These are phyloP conservation scores for Empis stercorea DNA, from an alignment of 2,888 invertebrate genomes.

Conservation along the genomic window DNA sequence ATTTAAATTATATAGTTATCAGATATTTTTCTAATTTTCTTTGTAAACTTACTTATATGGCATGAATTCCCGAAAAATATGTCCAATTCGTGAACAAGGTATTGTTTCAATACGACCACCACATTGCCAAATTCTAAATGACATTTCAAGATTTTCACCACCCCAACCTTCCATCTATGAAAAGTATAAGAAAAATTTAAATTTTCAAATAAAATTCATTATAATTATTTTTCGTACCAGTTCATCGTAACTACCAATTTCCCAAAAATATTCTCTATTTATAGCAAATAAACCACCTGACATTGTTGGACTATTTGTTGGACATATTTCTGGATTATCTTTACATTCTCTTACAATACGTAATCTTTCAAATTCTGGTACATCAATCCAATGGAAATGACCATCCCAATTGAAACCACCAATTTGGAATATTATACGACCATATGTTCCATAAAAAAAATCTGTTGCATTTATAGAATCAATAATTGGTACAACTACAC, in stretches of 20 bases:
- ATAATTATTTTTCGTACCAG: constrained; percentile 36
- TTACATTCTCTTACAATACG: constrained; percentile 28
- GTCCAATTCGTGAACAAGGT: constrained; percentile 91
- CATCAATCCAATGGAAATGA: constrained; percentile 80
- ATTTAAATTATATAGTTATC: background rate
- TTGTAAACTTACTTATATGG: constrained; percentile 54
- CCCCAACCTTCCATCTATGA: constrained; percentile 87
- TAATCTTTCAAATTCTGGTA: constrained; percentile 30
- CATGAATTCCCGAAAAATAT: constrained; percentile 88
- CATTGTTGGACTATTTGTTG: constrained; percentile 78
- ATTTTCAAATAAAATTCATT: background rate
- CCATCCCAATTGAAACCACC: constrained; percentile 55
- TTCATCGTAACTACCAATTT: constrained; percentile 88
- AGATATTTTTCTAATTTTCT: background rate
- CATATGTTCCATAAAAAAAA: constrained; percentile 36
- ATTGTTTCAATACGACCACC: constrained; percentile 89
- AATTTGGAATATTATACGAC: constrained; percentile 34
- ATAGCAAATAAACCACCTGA: constrained; percentile 97
- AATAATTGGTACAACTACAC: constrained; percentile 86
- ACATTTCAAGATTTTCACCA: constrained; percentile 96
- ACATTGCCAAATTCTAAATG: constrained; percentile 78
- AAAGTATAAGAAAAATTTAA: background rate
- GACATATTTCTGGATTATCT: constrained; percentile 28
- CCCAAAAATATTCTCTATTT: constrained; percentile 86
- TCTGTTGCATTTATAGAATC: constrained; percentile 70